Evolutionary conservation across 1,140 invertebrate species (phyloP).

Genomic region (Diorhabda carinulata): DNA sequence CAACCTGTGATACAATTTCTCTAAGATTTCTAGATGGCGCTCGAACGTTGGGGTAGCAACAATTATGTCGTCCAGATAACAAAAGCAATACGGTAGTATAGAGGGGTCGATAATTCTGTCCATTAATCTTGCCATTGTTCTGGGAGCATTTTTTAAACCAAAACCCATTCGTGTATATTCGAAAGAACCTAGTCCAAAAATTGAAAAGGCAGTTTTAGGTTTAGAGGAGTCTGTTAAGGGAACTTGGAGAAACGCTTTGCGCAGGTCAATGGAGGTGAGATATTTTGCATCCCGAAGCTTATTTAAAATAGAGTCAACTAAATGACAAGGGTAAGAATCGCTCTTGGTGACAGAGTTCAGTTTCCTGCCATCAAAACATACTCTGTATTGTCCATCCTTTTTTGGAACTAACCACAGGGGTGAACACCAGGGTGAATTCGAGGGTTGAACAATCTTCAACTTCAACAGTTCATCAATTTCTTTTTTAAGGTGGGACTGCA

Average conservation of each 20-base stretch:
- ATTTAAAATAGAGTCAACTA: conserved; percentile 31
- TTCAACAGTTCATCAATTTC: conserved; percentile 11
- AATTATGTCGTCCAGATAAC: conserved; percentile 43
- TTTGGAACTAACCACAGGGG: conserved; percentile 18
- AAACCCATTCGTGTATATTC: conserved; percentile 40
- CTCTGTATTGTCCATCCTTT: conserved; percentile 25
- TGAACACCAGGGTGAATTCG: conserved; percentile 8
- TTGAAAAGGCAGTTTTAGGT: conserved; percentile 27
- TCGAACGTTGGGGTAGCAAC: conserved; percentile 24
- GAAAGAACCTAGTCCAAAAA: conserved; percentile 28
- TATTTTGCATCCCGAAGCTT: conserved; percentile 29
- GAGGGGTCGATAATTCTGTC: conserved; percentile 31
- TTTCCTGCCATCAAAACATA: conserved; percentile 38
- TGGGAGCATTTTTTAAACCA: conserved; percentile 37
- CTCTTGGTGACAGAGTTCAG: conserved; percentile 34
- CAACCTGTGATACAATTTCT: conserved; percentile 3
- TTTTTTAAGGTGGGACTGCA: conserved; percentile 8
- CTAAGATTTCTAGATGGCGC: conserved; percentile 16
- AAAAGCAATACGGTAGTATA: conserved; percentile 26
- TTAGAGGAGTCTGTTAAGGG: neutral
- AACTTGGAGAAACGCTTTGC: conserved; percentile 34
- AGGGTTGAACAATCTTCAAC: conserved; percentile 9
- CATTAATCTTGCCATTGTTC: conserved; percentile 43
- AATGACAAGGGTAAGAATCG: conserved; percentile 30
- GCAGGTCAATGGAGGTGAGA: conserved; percentile 35